Base-by-base conservation (phyloP, 2,888 invertebrate species). In the Euzetes globulus region DNA sequence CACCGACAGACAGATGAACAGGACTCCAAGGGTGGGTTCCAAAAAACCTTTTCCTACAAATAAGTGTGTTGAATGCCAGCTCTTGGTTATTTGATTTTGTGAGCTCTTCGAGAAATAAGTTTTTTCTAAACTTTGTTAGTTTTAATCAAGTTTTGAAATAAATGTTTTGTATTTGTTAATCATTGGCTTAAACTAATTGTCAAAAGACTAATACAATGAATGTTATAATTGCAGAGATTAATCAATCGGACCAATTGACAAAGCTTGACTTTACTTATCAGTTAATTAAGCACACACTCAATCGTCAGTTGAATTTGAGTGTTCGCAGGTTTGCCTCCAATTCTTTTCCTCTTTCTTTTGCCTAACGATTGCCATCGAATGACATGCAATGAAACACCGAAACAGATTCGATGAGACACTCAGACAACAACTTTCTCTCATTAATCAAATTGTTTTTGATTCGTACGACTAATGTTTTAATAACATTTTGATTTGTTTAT, bases 181-280 rank as follows among this genome's bases (percentile, higher is more conserved):
- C 33, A 33, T 33, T 33, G 33, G 50, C n/a, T 50, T 4, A 50
- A 33, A 33, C 33, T 33, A 11, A 52, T 55, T 72, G 25, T 52
- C 15, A 17, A 15, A 29, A 55, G 17, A 41, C 22, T 45, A 55
- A 73, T 45, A 22, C 37, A 50, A 70, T 29, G n/a, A 52, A 19
- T 70, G 19, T 41, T n/a, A 25, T 73, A 22, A 68, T n/a, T 50
- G 47, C 37, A 60, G 41, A 22, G 17, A 50, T 37, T 29, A 25
- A 19, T 9, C 25, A 74, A 37, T 25, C 47, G 17, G 45, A 65
- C 25, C 37, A 73, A 52, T 45, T 76, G 25, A 76, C 75, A n/a
- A 76, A 76, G 41, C 63, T 76, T 17, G 76, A 76, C 58, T 76
- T 76, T 63, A 76, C 76, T 29, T 76, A 76, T 72, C 76, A 76